Percentiles rank a stretch among this genome's conserved stretches.
These are phyloP conservation scores for Tachysurus vachellii DNA, from an alignment of 2,113 vertebrate genomes.

Conservation along the genomic window DNA sequence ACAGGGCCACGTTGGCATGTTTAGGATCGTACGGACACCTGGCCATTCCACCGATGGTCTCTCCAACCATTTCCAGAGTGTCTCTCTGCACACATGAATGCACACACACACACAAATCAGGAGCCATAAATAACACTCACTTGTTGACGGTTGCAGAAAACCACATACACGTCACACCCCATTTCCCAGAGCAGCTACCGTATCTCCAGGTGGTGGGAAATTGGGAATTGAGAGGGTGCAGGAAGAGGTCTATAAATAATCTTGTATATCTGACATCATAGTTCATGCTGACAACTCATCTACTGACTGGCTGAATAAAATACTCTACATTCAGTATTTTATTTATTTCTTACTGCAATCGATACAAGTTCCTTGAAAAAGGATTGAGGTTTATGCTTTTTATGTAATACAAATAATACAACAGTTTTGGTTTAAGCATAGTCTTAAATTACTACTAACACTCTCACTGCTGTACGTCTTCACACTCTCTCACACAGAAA, in stretches of 20 bases:
- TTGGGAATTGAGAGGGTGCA: slow-evolving; percentile 23
- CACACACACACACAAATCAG: slow-evolving; percentile 24
- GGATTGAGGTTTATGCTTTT: neutral
- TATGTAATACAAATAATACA: neutral
- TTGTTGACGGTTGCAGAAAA: slow-evolving; percentile 36
- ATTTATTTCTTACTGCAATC: neutral
- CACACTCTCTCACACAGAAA: slow-evolving; percentile 3
- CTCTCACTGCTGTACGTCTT: neutral
- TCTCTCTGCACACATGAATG: slow-evolving; percentile 77
- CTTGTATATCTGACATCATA: slow-evolving; percentile 11
- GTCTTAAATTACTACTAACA: slow-evolving; percentile 13
- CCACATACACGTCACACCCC: slow-evolving; percentile 33
- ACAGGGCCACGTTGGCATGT: slow-evolving; percentile 94
- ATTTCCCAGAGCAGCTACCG: slow-evolving; percentile 36
- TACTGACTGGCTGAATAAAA: neutral
- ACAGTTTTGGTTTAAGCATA: neutral
- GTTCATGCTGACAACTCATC: neutral
- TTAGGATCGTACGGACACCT: slow-evolving; percentile 95
- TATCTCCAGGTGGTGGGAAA: slow-evolving; percentile 24
- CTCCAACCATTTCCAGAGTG: slow-evolving; percentile 85
- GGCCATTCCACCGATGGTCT: slow-evolving; percentile 94
- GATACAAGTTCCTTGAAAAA: neutral
- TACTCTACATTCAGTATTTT: neutral
- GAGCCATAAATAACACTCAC: slow-evolving; percentile 38
- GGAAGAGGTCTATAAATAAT: slow-evolving; percentile 38